Evolutionary conservation across 2,888 invertebrate genomes (phyloP).

Genomic region (Heliconius ethilla): DNA sequence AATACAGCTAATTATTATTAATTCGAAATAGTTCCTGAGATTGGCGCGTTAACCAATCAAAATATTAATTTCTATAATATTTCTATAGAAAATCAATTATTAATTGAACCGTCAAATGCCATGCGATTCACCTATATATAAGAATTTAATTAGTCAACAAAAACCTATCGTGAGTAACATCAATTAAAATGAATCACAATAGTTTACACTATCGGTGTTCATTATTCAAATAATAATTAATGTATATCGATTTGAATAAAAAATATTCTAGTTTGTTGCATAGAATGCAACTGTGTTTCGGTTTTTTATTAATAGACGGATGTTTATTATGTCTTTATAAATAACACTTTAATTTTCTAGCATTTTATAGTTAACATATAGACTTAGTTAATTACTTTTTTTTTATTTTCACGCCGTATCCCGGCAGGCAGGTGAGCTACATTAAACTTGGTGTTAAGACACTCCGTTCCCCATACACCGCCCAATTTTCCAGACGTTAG

Average conservation of each 20-base stretch:
- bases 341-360: background rate
- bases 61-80: too few relatives aligned
- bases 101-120: background rate
- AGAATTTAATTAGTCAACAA: background rate
- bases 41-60: too few relatives aligned
- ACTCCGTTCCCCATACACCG: too few relatives aligned
- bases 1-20: too few relatives aligned
- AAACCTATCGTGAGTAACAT: background rate
- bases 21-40: too few relatives aligned
- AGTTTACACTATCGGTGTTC: background rate
- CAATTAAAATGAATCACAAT: slow-evolving; percentile 10
- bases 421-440: too few relatives aligned
- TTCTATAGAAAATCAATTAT: background rate
- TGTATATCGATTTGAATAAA: background rate
- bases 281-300: too few relatives aligned
- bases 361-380: background rate
- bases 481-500: too few relatives aligned
- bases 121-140: background rate
- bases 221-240: slow-evolving; percentile 8
- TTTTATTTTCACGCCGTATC: too few relatives aligned
- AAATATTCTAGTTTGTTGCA: background rate
- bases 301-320: background rate
- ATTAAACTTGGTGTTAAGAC: too few relatives aligned
- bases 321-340: background rate
- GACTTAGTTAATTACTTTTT: too few relatives aligned